Evolutionary conservation across 30 jellyfish, hydroid and myxozoan species (phyloP).

Genomic region (Pseudorhiza aurosa): DNA sequence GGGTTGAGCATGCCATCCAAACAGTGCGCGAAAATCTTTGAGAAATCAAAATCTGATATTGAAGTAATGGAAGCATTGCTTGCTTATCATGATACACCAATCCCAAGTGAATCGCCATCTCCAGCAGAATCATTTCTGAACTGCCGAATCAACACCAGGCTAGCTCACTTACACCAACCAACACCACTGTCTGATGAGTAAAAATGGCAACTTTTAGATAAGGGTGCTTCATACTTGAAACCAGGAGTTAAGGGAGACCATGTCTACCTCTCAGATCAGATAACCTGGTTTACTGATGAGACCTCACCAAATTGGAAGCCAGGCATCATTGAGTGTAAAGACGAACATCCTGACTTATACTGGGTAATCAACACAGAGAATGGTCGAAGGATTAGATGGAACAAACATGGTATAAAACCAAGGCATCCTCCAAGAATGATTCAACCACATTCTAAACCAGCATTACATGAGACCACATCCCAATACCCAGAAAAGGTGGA

Average conservation of each 20-base stretch:
- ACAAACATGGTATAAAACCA: not conserved
- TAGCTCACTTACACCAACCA: conserved; percentile 7
- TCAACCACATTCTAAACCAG: not conserved
- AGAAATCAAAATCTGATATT: not conserved
- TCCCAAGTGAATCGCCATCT: not conserved
- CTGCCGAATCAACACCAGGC: conserved; percentile 17
- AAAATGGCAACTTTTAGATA: not conserved
- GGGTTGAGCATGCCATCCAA: conserved; percentile 39
- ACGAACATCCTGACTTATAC: conserved; percentile 2
- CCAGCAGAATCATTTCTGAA: conserved; percentile 1
- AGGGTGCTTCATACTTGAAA: not conserved
- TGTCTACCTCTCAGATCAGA: not conserved
- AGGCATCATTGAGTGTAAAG: conserved; percentile 5
- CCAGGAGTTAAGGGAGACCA: conserved; percentile 5
- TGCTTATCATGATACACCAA: conserved; percentile 9
- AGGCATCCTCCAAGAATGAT: not conserved
- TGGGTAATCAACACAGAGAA: conserved; percentile 6
- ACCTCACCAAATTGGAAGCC: not conserved
- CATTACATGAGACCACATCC: not conserved
- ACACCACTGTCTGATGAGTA: not conserved
- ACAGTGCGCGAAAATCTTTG: conserved; percentile 6
- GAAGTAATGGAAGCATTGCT: not conserved
- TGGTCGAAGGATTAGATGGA: not conserved
- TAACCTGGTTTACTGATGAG: conserved; percentile 2
- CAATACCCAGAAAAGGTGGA: not conserved